Base-by-base conservation (phyloP, 2,797 vertebrate genomes). In the Spea hammondii region DNA sequence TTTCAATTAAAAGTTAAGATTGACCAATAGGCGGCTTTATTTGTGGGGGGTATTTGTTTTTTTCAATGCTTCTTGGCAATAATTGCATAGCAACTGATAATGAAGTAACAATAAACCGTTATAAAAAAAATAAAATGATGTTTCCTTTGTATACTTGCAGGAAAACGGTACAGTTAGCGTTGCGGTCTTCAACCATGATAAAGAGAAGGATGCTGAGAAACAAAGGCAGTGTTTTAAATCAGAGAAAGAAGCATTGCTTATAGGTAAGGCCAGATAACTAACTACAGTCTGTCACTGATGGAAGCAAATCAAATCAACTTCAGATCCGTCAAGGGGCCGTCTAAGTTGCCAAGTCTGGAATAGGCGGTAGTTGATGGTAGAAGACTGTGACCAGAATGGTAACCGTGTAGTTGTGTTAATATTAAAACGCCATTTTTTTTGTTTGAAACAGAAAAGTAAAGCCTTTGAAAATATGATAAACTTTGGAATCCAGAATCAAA, bases 241-340 rank as follows among this genome's bases (percentile, higher is more conserved):
- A 45, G 96, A 99, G 79, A 98, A 95, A 82, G 97, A 98, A 86
- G 97, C 97, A 5, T 89, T 99, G 55, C 90, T 99, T 79, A 94
- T 99, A 83, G 97, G 97, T 98, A 94, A 94, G 89, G 68, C 53
- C 73, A 47, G 9, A 13, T 51, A 48, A 3, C 11, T 9, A 32
- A 17, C 6, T 17, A 17, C 14, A 17, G 4, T 62, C 14, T 17
- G 59, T 12, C 7, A 9, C 6, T 12, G 6, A 4, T 12, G 67
- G 46, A 4, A 69, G 14, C 67, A 12, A 8, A 14, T 72, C 53
- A 55, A 55, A 70, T 11, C 69, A 70, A 17, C 11, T 17, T 7
- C 4, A 11, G 32, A 17, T 9, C 8, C 5, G 5, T 69, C 5
- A 69, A 17, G 14, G 66, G 1, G 8, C 4, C 51, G 51, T 51